A percentile compares a stretch with the other conserved stretches of the same genome.
These are phyloP conservation scores for Carterocephalus palaemon DNA, from an alignment of 2,888 invertebrate genomes.

Conservation along the genomic window DNA sequence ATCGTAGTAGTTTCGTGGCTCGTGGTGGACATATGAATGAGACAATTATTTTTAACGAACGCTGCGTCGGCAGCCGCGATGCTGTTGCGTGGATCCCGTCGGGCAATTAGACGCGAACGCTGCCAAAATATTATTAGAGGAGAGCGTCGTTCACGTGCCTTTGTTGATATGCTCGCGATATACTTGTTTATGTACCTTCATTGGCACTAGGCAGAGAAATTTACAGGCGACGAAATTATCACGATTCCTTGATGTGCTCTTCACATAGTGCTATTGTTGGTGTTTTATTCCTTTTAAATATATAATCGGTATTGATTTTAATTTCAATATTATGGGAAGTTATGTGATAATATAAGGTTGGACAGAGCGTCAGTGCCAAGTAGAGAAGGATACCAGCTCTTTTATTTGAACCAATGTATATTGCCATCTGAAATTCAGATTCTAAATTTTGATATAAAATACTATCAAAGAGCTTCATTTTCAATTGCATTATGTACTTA, in stretches of 20 bases:
- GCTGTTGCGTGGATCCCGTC: slow-evolving; percentile 43
- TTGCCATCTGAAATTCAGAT: no score
- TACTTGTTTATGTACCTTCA: slow-evolving; percentile 24
- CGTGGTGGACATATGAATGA: slow-evolving; percentile 70
- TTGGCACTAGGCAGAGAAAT: slow-evolving; percentile 19
- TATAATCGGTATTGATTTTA: no score
- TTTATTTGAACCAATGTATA: no score
- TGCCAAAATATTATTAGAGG: slow-evolving; percentile 60
- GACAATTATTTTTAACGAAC: slow-evolving; percentile 71
- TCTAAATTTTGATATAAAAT: no score
- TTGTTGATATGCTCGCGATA: slow-evolving; percentile 33
- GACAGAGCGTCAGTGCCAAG: no score
- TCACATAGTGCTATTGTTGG: no score
- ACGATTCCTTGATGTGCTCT: not conserved
- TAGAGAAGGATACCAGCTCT: no score
- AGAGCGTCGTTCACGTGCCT: slow-evolving; percentile 36
- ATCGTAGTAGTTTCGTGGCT: slow-evolving; percentile 66
- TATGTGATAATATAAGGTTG: no score
- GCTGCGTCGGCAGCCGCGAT: slow-evolving; percentile 51
- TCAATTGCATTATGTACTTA: no score
- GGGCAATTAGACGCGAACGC: slow-evolving; percentile 36
- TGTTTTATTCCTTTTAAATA: no score
- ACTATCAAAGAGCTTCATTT: no score
- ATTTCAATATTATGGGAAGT: no score
- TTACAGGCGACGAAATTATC: slow-evolving; percentile 8